Evolutionary conservation across 2,888 invertebrate species (phyloP).

Genomic region (Cheilosia grossa): DNA sequence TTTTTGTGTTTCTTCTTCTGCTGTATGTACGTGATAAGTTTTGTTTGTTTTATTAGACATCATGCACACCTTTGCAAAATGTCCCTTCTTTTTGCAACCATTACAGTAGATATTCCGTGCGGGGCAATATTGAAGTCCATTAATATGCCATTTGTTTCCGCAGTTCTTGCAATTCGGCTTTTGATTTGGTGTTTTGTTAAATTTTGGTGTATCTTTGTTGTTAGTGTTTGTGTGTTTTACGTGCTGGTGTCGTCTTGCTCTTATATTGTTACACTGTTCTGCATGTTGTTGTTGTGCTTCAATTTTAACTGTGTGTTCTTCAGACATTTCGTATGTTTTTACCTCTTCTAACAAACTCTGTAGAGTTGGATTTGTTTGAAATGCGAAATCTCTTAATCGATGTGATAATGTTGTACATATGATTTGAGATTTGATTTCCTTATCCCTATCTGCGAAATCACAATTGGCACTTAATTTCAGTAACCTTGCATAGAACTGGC

Average conservation of each 20-base stretch:
- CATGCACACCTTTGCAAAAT: neutral
- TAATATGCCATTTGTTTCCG: slow-evolving; percentile 8
- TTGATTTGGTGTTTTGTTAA: neutral
- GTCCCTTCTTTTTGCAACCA: neutral
- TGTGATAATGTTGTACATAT: too few relatives aligned
- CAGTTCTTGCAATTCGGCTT: slow-evolving; percentile 16
- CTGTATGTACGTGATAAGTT: neutral
- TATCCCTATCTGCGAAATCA: neutral
- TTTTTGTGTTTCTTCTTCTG: neutral
- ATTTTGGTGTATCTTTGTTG: neutral
- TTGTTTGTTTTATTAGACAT: neutral
- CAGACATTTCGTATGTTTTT: too few relatives aligned
- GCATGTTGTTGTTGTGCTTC: slow-evolving; percentile 14
- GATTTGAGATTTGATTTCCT: too few relatives aligned
- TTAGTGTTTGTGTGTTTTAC: neutral
- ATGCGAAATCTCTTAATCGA: too few relatives aligned
- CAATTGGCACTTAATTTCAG: neutral
- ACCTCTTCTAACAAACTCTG: too few relatives aligned
- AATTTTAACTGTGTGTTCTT: too few relatives aligned
- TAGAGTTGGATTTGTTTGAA: too few relatives aligned
- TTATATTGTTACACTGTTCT: slow-evolving; percentile 23
- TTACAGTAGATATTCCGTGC: neutral
- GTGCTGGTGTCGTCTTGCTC: slow-evolving; percentile 29
- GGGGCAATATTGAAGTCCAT: slow-evolving; percentile 1
- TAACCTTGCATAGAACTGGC: neutral